Percentiles rank a stretch among this genome's conserved stretches.
phyloP scores from a whole-genome alignment of 1,140 invertebrate species.

The Coenobita brevimanus region DNA sequence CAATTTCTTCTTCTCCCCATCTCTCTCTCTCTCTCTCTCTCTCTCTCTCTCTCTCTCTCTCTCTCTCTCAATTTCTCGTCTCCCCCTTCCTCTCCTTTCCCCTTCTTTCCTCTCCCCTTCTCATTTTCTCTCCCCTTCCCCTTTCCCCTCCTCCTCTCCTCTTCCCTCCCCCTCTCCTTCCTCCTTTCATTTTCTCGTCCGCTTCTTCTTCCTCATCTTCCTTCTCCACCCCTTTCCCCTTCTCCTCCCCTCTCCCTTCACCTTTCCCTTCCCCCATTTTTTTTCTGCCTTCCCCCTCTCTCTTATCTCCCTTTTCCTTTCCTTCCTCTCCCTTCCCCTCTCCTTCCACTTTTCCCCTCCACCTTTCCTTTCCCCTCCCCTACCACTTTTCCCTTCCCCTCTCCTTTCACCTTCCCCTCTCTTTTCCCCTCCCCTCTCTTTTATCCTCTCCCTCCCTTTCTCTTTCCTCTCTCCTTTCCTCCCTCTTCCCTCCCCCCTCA shows the following conservation, averaged over 20 bases:
- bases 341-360: background rate
- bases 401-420: background rate
- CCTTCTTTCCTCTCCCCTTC: background rate
- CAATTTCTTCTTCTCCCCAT: background rate
- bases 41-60: background rate
- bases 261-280: background rate
- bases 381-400: background rate
- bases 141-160: background rate
- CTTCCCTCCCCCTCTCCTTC: background rate
- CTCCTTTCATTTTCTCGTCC: too few species aligned
- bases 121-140: background rate
- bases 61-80: background rate
- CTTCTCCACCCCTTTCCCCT: too few species aligned
- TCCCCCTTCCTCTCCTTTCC: background rate
- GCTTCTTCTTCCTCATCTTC: too few species aligned
- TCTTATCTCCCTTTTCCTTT: background rate
- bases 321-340: background rate
- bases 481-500: background rate
- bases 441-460: background rate
- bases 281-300: background rate
- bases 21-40: background rate
- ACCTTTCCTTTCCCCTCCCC: background rate
- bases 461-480: background rate
- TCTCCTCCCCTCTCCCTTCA: too few species aligned
- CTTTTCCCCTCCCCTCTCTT: background rate